A percentile compares a stretch with the other conserved stretches of the same genome.
Evolutionary conservation across 2,888 invertebrate genomes (phyloP).

Genomic region (Noctua fimbriata): DNA sequence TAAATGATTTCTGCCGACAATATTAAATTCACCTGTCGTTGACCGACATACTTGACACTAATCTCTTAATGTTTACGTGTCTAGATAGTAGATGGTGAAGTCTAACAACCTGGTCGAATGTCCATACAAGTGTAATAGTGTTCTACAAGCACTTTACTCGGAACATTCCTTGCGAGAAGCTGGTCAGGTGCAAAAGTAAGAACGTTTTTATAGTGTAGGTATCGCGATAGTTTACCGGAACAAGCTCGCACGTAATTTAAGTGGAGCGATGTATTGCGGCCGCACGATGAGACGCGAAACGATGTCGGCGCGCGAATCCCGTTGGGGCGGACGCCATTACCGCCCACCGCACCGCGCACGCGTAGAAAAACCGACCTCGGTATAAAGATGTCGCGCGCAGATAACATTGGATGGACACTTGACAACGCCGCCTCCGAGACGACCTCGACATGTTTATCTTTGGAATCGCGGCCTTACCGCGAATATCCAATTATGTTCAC

Average conservation of each 20-base stretch:
- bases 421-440: constrained; percentile 80
- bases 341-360: constrained; percentile 87
- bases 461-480: constrained; percentile 79
- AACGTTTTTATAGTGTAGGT: constrained; percentile 76
- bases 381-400: constrained; percentile 86
- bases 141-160: constrained; percentile 56
- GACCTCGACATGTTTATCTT: constrained; percentile 78
- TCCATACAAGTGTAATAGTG: constrained; percentile 60
- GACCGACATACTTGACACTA: constrained; percentile 62
- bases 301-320: constrained; percentile 88
- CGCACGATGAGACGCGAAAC: constrained; percentile 88
- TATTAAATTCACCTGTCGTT: constrained; percentile 68
- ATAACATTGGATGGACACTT: constrained; percentile 85
- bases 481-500: constrained; percentile 85
- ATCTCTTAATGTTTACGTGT: constrained; percentile 60
- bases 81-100: constrained; percentile 43
- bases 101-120: constrained; percentile 55
- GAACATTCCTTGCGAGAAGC: constrained; percentile 53
- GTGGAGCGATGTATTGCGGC: constrained; percentile 89
- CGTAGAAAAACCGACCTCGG: constrained; percentile 86
- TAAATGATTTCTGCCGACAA: constrained; percentile 73
- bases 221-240: constrained; percentile 85
- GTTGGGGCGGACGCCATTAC: constrained; percentile 89
- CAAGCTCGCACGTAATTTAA: constrained; percentile 87
- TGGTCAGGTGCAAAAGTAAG: constrained; percentile 69